Percentiles rank a stretch among this genome's conserved stretches.
These are phyloP conservation scores for Gandaritis pyraliata DNA, from an alignment of 2,888 invertebrate species.

Conservation along the genomic window DNA sequence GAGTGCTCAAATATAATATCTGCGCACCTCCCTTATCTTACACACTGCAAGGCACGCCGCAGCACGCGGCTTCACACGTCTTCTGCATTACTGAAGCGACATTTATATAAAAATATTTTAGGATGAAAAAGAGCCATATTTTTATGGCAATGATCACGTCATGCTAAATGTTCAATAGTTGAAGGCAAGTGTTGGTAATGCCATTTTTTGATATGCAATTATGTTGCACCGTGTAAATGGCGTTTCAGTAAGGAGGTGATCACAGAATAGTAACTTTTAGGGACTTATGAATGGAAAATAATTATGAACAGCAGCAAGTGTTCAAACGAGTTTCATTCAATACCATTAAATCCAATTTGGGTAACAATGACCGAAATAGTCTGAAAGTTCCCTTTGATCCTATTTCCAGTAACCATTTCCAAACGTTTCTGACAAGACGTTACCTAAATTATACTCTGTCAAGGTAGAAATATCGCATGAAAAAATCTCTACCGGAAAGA, in stretches of 20 bases:
- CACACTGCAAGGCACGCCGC: conserved; percentile 12
- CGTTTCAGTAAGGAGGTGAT: no score
- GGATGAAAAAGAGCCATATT: no score
- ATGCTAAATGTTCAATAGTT: no score
- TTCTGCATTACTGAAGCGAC: no score
- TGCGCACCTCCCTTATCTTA: conserved; percentile 29
- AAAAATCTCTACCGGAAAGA: conserved; percentile 6
- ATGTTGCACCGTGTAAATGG: no score
- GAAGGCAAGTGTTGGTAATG: no score
- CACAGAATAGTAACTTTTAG: no score
- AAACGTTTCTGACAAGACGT: not conserved
- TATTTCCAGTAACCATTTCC: not conserved
- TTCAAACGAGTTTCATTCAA: not conserved
- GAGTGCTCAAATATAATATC: conserved; percentile 36
- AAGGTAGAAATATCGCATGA: not conserved
- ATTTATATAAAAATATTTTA: no score
- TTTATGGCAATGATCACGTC: no score
- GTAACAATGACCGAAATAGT: not conserved
- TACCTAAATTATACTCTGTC: not conserved
- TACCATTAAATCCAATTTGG: not conserved
- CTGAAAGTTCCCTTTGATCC: not conserved
- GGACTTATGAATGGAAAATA: no score
- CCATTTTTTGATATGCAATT: no score
- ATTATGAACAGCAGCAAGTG: no score
- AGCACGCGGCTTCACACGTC: not conserved